These are phyloP conservation scores for human (Homo sapiens) DNA, from an alignment of 2,113 vertebrate species.

Conservation along the genomic window DNA sequence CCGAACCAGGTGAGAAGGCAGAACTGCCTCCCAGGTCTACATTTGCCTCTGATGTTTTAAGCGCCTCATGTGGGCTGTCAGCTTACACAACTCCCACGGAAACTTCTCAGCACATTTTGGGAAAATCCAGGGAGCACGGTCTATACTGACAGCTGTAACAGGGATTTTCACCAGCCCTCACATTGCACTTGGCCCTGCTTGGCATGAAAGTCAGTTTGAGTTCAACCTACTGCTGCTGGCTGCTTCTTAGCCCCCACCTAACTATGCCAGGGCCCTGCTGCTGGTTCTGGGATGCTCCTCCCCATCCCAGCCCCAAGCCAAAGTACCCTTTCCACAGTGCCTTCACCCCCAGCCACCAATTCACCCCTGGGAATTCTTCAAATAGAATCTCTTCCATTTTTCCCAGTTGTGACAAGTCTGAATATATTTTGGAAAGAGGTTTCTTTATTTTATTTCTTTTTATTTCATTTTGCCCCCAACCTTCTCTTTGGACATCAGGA, in stretches of 20 bases:
- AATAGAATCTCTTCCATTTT: neutral
- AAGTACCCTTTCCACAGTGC: no score
- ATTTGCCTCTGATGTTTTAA: neutral
- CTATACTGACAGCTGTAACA: neutral
- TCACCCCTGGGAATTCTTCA: neutral
- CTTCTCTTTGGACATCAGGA: neutral
- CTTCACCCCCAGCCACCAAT: neutral
- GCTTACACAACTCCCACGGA: neutral
- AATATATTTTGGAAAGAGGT: neutral
- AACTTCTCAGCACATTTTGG: neutral
- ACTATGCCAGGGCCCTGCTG: neutral
- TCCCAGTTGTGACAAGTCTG: neutral
- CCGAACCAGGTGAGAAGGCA: neutral
- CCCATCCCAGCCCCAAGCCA: neutral
- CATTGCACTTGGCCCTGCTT: neutral
- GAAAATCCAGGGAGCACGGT: neutral
- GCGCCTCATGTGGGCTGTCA: neutral
- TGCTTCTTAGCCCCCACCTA: neutral
- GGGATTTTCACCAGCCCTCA: neutral
- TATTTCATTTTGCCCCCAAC: neutral
- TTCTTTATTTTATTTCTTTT: neutral
- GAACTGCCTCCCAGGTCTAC: neutral
- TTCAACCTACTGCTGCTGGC: neutral
- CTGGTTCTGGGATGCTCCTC: rapidly evolving
- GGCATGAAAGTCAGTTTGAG: neutral